Conservation (phyloP, 1,140 invertebrate species). For the Eumaeus atala region DNA sequence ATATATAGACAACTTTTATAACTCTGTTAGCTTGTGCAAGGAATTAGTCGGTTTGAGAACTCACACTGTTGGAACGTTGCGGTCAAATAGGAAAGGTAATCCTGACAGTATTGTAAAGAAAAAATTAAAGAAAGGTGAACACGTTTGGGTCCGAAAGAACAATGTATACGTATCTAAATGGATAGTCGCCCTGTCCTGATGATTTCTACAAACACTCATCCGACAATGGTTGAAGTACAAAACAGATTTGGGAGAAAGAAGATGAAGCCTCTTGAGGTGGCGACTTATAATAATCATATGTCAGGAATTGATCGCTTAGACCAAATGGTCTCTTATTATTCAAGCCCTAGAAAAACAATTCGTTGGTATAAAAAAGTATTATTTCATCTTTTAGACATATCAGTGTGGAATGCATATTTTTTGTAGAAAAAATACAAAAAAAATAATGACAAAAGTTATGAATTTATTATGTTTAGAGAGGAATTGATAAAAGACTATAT, state of each 20-base stretch:
- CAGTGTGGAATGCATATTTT: conserved; percentile 26
- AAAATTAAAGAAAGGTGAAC: conserved; percentile 34
- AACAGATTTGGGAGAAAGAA: conserved; percentile 9
- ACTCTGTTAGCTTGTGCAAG: neutral
- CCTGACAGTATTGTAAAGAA: conserved; percentile 20
- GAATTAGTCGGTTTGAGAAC: no score
- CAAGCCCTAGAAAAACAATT: conserved; percentile 31
- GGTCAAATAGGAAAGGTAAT: conserved; percentile 32
- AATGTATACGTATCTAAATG: conserved; percentile 41
- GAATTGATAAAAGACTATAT: conserved; percentile 13
- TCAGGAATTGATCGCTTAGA: conserved; percentile 34
- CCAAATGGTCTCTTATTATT: conserved; percentile 38
- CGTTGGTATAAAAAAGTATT: conserved; percentile 41
- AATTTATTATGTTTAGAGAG: conserved; percentile 11
- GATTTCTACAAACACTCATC: conserved; percentile 29
- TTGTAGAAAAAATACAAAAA: conserved; percentile 23
- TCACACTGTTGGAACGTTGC: conserved; percentile 29
- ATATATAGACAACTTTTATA: conserved; percentile 20
- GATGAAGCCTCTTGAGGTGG: conserved; percentile 30
- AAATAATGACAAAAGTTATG: conserved; percentile 17
- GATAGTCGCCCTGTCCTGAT: conserved; percentile 38
- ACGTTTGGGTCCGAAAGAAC: conserved; percentile 26
- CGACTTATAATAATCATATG: conserved; percentile 29
- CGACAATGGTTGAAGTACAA: conserved; percentile 2
- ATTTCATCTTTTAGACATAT: conserved; percentile 28